A percentile compares a stretch with the other conserved stretches of the same genome.
These are phyloP conservation scores for Epinephelus coioides DNA, from an alignment of 2,797 vertebrate genomes.

Conservation along the genomic window DNA sequence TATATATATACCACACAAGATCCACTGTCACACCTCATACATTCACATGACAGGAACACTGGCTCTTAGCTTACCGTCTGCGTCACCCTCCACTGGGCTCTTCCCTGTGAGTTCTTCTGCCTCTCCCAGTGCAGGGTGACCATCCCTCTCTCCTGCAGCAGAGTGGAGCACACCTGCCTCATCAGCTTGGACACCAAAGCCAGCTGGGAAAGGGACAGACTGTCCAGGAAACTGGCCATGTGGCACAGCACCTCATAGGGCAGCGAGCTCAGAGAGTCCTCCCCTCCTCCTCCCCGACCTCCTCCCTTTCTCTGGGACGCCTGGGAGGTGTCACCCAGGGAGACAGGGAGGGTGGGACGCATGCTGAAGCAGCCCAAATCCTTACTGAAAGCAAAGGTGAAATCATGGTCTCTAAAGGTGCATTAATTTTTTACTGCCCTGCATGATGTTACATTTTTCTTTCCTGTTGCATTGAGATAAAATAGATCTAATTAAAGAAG, in stretches of 20 bases:
- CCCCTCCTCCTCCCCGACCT: slow-evolving; percentile 58
- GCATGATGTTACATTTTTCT: neutral
- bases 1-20: neutral
- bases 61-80: slow-evolving; percentile 52
- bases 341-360: slow-evolving; percentile 29
- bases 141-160: slow-evolving; percentile 95
- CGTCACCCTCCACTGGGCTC: slow-evolving; percentile 64
- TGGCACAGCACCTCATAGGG: slow-evolving; percentile 93
- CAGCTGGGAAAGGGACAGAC: slow-evolving; percentile 93
- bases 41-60: neutral
- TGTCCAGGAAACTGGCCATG: slow-evolving; percentile 94
- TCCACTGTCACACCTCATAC: neutral
- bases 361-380: slow-evolving; percentile 75
- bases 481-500: neutral
- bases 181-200: slow-evolving; percentile 93
- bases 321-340: slow-evolving; percentile 7
- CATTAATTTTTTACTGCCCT: neutral
- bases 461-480: neutral
- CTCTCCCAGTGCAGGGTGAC: slow-evolving; percentile 95
- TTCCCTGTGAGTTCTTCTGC: slow-evolving; percentile 86
- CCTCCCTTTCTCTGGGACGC: slow-evolving; percentile 24
- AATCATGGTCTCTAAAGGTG: neutral
- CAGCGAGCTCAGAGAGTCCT: slow-evolving; percentile 87
- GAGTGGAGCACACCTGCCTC: slow-evolving; percentile 93
- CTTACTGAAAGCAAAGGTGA: slow-evolving; percentile 53